Evolutionary conservation across 1,140 invertebrate genomes (phyloP).

Genomic region (Trichomalopsis sarcophagae): DNA sequence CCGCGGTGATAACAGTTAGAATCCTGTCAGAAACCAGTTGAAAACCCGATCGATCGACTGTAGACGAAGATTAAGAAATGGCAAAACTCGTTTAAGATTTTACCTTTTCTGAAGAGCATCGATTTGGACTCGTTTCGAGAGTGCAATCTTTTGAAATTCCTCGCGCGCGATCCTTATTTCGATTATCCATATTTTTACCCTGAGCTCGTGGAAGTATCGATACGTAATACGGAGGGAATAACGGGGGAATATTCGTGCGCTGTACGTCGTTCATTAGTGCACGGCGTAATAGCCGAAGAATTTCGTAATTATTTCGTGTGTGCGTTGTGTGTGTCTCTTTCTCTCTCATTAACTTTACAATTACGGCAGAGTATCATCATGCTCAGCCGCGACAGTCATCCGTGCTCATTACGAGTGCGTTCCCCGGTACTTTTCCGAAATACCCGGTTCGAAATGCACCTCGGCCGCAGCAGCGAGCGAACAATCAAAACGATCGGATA

Average conservation of each 20-base stretch:
- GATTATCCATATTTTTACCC: no score
- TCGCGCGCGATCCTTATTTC: no score
- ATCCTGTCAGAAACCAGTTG: constrained; percentile 31
- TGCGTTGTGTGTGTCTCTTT: neutral
- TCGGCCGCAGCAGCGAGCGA: no score
- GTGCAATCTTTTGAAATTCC: neutral
- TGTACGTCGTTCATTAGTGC: constrained; percentile 19
- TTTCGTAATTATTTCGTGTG: constrained; percentile 16
- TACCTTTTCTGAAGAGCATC: neutral
- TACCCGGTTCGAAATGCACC: no score
- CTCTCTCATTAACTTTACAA: constrained; percentile 14
- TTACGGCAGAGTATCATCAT: neutral
- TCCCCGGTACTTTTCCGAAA: neutral
- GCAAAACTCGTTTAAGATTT: neutral
- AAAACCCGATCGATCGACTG: neutral
- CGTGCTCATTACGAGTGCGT: neutral
- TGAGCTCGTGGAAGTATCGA: no score
- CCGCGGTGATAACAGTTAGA: constrained; percentile 1
- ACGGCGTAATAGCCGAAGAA: constrained; percentile 2
- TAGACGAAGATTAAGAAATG: neutral
- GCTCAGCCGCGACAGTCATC: neutral
- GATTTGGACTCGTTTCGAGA: no score
- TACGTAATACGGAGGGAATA: no score
- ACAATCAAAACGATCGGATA: no score
- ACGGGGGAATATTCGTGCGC: neutral